These are phyloP conservation scores for Zosterops japonicus DNA, from an alignment of 2,113 vertebrate species.

Conservation along the genomic window DNA sequence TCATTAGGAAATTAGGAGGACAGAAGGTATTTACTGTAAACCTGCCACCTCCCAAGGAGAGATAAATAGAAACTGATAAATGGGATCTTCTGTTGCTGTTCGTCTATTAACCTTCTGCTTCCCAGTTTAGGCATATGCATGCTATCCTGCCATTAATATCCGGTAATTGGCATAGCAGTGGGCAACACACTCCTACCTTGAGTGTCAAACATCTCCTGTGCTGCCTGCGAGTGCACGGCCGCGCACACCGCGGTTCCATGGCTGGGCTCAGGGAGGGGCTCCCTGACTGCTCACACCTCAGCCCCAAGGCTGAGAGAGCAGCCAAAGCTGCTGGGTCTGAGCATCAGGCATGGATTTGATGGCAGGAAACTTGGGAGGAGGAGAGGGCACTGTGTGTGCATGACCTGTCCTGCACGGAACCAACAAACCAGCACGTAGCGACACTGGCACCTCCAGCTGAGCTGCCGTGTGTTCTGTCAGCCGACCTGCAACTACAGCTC, in stretches of 20 bases:
- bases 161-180: conserved; percentile 83
- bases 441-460: background rate
- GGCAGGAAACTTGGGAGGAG: background rate
- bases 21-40: conserved; percentile 99
- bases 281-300: background rate
- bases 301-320: background rate
- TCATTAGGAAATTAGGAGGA: conserved; percentile 99
- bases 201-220: background rate
- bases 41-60: conserved; percentile 99
- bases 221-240: background rate
- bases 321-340: background rate
- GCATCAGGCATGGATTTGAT: background rate
- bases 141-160: conserved; percentile 94
- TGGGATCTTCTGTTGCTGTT: conserved; percentile 92
- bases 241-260: background rate
- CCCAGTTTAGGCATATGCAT: conserved; percentile 89
- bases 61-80: conserved; percentile 99
- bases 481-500: background rate
- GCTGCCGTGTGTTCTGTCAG: background rate
- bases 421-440: background rate
- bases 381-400: background rate
- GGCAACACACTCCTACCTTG: conserved; percentile 66
- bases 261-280: background rate
- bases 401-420: background rate
- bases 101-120: conserved; percentile 98